Evolutionary conservation across 2,888 invertebrate species (phyloP).

Genomic region (Eristalis pertinax): DNA sequence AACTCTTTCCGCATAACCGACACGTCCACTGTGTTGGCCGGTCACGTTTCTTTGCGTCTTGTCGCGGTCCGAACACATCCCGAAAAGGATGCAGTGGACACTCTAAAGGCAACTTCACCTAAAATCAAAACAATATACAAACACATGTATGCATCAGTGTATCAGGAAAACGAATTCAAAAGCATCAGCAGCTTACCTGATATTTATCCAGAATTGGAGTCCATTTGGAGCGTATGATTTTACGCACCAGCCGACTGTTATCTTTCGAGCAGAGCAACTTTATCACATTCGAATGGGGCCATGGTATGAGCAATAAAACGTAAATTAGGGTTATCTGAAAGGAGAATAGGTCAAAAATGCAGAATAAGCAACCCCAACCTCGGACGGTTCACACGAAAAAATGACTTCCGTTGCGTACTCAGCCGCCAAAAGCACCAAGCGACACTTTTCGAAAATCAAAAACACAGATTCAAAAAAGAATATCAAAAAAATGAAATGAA

Average conservation of each 20-base stretch:
- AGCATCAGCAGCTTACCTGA: conserved; percentile 81
- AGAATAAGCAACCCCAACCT: background rate
- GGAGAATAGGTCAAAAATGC: background rate
- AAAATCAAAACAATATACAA: conserved; percentile 9
- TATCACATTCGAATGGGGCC: conserved; percentile 93
- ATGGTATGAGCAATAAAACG: conserved; percentile 91
- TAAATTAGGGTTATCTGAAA: conserved; percentile 90
- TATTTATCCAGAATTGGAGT: conserved; percentile 93
- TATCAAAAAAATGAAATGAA: background rate
- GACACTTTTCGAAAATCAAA: background rate
- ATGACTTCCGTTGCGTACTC: background rate
- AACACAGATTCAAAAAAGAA: background rate
- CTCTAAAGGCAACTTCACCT: conserved; percentile 91
- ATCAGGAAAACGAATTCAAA: background rate
- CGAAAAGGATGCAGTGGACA: conserved; percentile 94
- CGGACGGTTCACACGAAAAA: background rate
- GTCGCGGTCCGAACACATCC: conserved; percentile 93
- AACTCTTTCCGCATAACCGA: conserved; percentile 94
- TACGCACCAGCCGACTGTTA: conserved; percentile 93
- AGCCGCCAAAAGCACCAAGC: background rate
- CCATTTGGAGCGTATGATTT: conserved; percentile 95
- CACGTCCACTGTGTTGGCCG: conserved; percentile 95
- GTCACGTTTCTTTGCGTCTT: conserved; percentile 92
- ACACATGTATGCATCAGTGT: no score
- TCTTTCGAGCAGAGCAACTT: conserved; percentile 93